Evolutionary conservation across 2,888 invertebrate genomes (phyloP).

Genomic region (Tetragonula carbonaria): DNA sequence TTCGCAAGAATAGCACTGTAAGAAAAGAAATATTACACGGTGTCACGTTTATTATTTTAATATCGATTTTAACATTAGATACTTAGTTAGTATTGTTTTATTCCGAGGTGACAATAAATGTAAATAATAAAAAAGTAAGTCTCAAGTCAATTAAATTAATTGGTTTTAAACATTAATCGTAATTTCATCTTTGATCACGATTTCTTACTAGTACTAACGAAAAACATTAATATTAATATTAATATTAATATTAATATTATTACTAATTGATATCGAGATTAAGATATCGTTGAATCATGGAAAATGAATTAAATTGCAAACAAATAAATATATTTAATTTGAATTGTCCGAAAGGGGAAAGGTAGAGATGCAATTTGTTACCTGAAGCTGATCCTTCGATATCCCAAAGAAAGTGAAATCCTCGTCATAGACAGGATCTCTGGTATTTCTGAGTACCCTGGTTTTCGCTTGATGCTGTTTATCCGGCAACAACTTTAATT

Average conservation of each 20-base stretch:
- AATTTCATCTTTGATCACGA: background rate
- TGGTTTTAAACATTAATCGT: background rate
- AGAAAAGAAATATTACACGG: background rate
- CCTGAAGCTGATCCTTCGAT: conserved; percentile 91
- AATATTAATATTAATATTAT: too few species aligned
- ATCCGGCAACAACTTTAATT: conserved; percentile 97
- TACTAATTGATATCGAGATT: background rate
- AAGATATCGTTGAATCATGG: background rate
- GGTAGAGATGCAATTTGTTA: conserved; percentile 65
- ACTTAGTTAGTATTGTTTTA: background rate
- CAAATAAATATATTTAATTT: background rate
- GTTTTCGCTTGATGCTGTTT: conserved; percentile 99
- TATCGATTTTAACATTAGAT: background rate
- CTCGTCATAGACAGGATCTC: conserved; percentile 98
- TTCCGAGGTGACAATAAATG: background rate
- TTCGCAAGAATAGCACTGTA: background rate
- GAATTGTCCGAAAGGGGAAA: background rate
- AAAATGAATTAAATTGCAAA: background rate
- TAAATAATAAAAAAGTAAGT: background rate
- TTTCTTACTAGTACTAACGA: background rate
- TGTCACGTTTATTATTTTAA: background rate
- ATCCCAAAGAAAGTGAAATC: conserved; percentile 99
- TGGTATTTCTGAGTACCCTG: conserved; percentile 96
- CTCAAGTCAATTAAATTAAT: background rate
- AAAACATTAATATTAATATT: background rate